Base-by-base conservation (phyloP, 2,888 invertebrate genomes). In the Poecilobothrus nobilitatus region DNA sequence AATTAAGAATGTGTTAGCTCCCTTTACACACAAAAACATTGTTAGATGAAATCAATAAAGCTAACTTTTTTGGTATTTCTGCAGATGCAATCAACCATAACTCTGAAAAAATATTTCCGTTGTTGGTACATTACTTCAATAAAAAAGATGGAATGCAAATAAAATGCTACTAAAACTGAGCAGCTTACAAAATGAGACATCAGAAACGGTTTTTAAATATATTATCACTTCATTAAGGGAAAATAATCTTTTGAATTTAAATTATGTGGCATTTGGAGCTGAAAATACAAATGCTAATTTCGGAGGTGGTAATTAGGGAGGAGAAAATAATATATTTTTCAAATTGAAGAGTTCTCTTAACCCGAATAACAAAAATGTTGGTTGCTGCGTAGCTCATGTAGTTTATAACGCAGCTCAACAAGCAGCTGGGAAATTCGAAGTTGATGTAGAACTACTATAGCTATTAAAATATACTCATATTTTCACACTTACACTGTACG, bases 361-460 rank as follows among this genome's bases (percentile, higher is more conserved):
- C 44, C 64, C 68, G 15, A 41, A 68, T 68, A 64, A 44, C 53
- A 66, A 63, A 66, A 62, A 66, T 20, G 34, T 68, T 34, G 68
- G 65, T 62, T n/a, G n/a, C n/a, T 68, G 65, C 53, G 62, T 66
- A 18, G 63, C 63, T 44, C 66, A 68, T 68, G 66, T 68, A 64
- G 63, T 68, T 63, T 44, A 66, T 20, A 68, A 68, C 63, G 41
- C 65, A 21, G 62, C 63, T 66, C 66, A 68, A 63, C 62, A 62
- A 18, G 66, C 37, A n/a, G 66, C 63, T 41, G 63, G 62, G 62
- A 63, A 66, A 53, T 63, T 66, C 37, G 41, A 66, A 20, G 66
- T 68, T 44, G 66, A 66, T 61, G 66, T 67, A 27, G 67, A 69
- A 53, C 21, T 53, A 53, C 27, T n/a, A n/a, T 68, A 41, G 53